Conservation (phyloP, 2,797 vertebrate genomes). For the Ammospiza maritima region DNA sequence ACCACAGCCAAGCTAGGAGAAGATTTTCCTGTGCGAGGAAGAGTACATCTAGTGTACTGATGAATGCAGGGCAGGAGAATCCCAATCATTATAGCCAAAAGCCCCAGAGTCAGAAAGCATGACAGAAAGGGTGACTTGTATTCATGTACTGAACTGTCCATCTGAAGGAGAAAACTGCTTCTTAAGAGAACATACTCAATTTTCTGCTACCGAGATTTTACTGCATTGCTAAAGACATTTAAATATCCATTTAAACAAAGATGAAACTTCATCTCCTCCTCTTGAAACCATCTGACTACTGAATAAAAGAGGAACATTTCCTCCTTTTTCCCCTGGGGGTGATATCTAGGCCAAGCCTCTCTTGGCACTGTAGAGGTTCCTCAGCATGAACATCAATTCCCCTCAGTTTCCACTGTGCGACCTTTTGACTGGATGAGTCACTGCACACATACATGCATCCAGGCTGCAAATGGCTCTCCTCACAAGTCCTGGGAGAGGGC, state of each 20-base stretch:
- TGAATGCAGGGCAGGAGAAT: background rate
- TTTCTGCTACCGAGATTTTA: background rate
- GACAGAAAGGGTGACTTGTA: background rate
- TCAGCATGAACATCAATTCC: background rate
- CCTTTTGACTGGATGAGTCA: conserved; percentile 24
- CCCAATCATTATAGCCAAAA: background rate
- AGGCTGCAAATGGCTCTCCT: background rate
- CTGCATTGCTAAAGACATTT: background rate
- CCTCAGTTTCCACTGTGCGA: background rate
- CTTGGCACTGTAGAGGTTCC: background rate
- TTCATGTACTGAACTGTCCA: background rate
- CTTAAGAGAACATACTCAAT: background rate
- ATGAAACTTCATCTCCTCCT: background rate
- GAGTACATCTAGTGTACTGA: background rate
- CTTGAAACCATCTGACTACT: background rate
- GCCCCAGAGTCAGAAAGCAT: background rate
- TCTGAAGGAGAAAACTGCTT: background rate
- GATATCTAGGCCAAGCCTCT: background rate
- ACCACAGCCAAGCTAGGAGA: background rate
- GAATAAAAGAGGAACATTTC: background rate
- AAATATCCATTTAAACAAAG: background rate
- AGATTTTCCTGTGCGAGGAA: background rate
- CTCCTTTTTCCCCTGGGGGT: background rate
- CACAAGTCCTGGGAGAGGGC: background rate
- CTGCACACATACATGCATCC: background rate